Evolutionary conservation across 2,888 invertebrate genomes (phyloP).

Genomic region (Rhopalosiphum nymphaeae): DNA sequence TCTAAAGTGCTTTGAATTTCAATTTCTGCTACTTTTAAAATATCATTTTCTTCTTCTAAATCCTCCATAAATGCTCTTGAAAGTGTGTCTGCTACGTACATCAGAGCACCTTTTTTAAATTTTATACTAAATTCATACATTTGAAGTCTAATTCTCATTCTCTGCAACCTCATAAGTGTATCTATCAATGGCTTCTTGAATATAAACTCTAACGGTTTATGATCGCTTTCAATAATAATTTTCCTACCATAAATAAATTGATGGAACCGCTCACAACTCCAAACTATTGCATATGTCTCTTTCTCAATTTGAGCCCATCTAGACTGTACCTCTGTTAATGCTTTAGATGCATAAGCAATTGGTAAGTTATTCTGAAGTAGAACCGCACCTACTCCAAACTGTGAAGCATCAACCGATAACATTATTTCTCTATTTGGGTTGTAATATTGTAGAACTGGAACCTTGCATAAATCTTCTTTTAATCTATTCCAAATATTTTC

Average conservation of each 20-base stretch:
- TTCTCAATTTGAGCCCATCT: too few species aligned
- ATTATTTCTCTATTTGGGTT: conserved; percentile 10
- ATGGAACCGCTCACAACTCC: conserved; percentile 11
- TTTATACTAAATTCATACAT: conserved; percentile 38
- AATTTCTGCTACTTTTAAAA: not conserved
- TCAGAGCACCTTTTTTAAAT: not conserved
- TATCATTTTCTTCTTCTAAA: not conserved
- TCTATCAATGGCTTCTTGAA: conserved; percentile 3
- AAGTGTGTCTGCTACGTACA: not conserved
- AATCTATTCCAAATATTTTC: conserved; percentile 62
- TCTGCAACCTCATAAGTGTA: not conserved
- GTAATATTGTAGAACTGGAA: conserved; percentile 9
- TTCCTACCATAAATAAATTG: conserved; percentile 17
- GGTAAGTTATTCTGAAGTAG: conserved; percentile 37
- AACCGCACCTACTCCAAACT: not conserved
- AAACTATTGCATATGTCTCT: not conserved
- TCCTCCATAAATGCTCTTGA: not conserved
- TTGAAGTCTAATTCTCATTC: conserved; percentile 52
- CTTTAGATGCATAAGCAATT: conserved; percentile 64
- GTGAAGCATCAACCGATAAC: conserved; percentile 15
- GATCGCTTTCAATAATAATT: conserved; percentile 26
- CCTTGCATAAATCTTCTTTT: conserved; percentile 46
- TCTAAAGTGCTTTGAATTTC: not conserved
- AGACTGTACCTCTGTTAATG: not conserved
- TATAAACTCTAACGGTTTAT: not conserved